A percentile compares a stretch with the other conserved stretches of the same genome.
These are phyloP conservation scores for Brachyptera risi DNA, from an alignment of 2,888 invertebrate genomes.

Conservation along the genomic window DNA sequence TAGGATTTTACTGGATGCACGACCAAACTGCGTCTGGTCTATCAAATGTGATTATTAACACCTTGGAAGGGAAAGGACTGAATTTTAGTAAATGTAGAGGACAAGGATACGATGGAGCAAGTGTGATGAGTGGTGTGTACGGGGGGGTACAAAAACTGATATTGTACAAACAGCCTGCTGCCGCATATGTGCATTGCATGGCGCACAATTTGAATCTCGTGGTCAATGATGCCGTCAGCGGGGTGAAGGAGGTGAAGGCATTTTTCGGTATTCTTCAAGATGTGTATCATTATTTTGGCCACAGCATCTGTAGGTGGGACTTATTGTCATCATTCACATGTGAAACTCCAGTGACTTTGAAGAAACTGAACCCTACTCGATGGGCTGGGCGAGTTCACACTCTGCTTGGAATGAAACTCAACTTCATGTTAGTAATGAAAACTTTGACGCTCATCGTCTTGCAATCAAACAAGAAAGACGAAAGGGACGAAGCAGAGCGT, in stretches of 20 bases:
- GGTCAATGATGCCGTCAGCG: conserved; percentile 20
- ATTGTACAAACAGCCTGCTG: conserved; percentile 35
- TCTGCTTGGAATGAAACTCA: not conserved
- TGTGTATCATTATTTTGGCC: conserved; percentile 24
- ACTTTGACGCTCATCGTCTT: too few relatives aligned
- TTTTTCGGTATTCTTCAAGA: conserved; percentile 22
- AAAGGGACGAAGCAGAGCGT: not conserved
- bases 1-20: conserved; percentile 1
- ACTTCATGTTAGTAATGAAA: not conserved
- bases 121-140: conserved; percentile 38
- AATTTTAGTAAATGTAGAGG: conserved; percentile 18
- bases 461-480: not conserved
- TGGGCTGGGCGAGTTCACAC: not conserved
- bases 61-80: not conserved
- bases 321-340: conserved; percentile 19
- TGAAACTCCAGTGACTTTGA: not conserved
- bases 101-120: conserved; percentile 39
- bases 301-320: conserved; percentile 25
- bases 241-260: not conserved
- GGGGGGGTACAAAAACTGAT: conserved; percentile 36
- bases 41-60: not conserved
- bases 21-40: not conserved
- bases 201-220: conserved; percentile 27
- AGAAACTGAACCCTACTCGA: not conserved
- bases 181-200: conserved; percentile 25